Base-by-base conservation (phyloP, 2,113 vertebrate species). In the Sula dactylatra region DNA sequence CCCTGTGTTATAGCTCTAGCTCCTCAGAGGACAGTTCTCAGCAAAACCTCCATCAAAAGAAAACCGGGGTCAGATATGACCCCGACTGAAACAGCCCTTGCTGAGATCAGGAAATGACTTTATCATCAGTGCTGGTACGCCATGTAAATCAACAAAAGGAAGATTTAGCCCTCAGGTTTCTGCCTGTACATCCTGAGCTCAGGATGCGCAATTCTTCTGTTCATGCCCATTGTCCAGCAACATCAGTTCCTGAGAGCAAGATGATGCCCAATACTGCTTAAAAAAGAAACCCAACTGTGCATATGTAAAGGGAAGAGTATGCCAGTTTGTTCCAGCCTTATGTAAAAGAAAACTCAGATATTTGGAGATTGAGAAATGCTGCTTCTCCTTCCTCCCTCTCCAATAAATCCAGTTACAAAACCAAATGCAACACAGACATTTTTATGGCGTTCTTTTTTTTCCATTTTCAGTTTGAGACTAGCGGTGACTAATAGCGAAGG, bases 321-420 rank as follows among this genome's bases (percentile, higher is more conserved):
- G 11, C 10, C 64, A 40, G 19, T 20, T 62, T 64, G 59, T 31
- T 59, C 65, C 61, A 84, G 86, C 34, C 65, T 49, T 14, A 34
- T 20, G 58, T 22, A 13, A 70, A 78, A 78, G 9, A 47, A 22
- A 85, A 47, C 24, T 56, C 44, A 36, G 56, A 69, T 79, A 5
- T 56, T 1, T 84, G 65, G 44, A 49, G 20, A 94, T 14, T 94
- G 83, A 84, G 86, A 95, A 96, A 94, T 38, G 24, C 73, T 86
- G 65, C 61, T 59, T 78, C 25, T 16, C 36, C 13, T 20, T 61
- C 44, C 56, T 89, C 69, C 26, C 21, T 76, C 47, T 44, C 78
- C 56, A 52, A 10, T 65, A 82, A 97, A 87, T 42, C 70, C 45
- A 69, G 49, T 85, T 89, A 84, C 91, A 94, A 93, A 97, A 79